Evolutionary conservation across 1,140 invertebrate species (phyloP), one percentile per base, ranked within the genome.

Genomic region (Zaprionus davidi): DNA sequence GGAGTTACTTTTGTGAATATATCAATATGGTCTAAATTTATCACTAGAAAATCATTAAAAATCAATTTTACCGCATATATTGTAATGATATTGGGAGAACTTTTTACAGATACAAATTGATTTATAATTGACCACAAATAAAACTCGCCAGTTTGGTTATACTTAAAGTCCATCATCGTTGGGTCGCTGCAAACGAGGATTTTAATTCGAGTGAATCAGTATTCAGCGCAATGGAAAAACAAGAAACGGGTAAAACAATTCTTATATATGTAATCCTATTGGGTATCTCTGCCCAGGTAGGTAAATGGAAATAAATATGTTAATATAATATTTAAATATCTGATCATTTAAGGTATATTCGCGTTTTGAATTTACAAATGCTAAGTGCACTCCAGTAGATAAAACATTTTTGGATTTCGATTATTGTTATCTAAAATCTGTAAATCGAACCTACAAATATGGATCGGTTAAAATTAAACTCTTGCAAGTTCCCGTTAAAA

Each of bases 371-470:
- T 49, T 49, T 7, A 49, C 46, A 49, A 49, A 49, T 26, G 2
- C 73, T 1, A 49, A 77, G 17, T 77, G 75, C 24, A 24, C 20
- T 5, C 11, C 44, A 7, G 0, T 59, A 5, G 63, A 77, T n/a
- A 11, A 34, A 4, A 5, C n/a, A 2, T 64, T 63, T n/a, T 2
- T 53, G 1, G 34, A 24, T 15, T 67, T 64, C 11, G 58, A 77
- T 2, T 55, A 41, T 58, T 77, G 70, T 22, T 63, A 34, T 56
- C 5, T 77, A 3, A 77, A 77, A 38, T 58, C 75, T 1, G 3
- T 68, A 1, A 77, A 73, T 63, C 70, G 75, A 0, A 63, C 63
- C 4, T 77, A 73, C 28, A 77, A 77, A 51, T 77, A 73, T 22
- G 20, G 55, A 17, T 57, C 51, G 4, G 11, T 49, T 3, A 67